phyloP scores from a whole-genome alignment of 2,797 vertebrate genomes.

The Cuniculus paca region DNA sequence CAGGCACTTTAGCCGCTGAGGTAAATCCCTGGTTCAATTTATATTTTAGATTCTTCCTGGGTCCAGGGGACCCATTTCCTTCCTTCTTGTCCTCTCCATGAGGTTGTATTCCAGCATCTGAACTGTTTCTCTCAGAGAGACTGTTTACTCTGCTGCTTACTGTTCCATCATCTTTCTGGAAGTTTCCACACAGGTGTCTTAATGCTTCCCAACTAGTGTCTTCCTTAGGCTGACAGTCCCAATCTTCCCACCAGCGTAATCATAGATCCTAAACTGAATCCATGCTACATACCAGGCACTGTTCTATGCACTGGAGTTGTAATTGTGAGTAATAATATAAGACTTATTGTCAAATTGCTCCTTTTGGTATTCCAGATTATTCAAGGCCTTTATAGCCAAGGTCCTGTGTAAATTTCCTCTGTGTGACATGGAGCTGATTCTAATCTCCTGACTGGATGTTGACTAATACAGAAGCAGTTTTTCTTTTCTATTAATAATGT shows the following conservation, averaged over 20 bases:
- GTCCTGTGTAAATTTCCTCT: conserved; percentile 27
- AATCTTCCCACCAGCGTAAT: not conserved
- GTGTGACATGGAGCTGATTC: not conserved
- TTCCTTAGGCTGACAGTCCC: not conserved
- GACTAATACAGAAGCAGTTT: not conserved
- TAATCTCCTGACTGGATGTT: not conserved
- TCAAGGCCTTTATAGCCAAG: conserved; percentile 41
- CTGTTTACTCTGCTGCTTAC: no score
- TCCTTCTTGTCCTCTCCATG: no score
- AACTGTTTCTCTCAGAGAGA: no score
- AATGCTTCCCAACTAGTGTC: not conserved
- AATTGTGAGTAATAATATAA: not conserved
- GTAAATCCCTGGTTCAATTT: no score
- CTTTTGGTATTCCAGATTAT: conserved; percentile 11
- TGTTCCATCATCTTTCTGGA: no score
- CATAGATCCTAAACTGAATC: not conserved
- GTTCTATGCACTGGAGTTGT: not conserved
- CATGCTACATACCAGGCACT: not conserved
- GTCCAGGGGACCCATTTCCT: no score
- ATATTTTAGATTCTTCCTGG: no score
- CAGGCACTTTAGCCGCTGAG: no score
- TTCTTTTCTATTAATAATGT: conserved; percentile 30
- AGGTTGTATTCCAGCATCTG: no score
- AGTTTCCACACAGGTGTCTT: not conserved
- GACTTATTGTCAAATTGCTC: not conserved